Base-by-base conservation (phyloP, 2,797 vertebrate genomes). In the Sardinella longiceps region DNA sequence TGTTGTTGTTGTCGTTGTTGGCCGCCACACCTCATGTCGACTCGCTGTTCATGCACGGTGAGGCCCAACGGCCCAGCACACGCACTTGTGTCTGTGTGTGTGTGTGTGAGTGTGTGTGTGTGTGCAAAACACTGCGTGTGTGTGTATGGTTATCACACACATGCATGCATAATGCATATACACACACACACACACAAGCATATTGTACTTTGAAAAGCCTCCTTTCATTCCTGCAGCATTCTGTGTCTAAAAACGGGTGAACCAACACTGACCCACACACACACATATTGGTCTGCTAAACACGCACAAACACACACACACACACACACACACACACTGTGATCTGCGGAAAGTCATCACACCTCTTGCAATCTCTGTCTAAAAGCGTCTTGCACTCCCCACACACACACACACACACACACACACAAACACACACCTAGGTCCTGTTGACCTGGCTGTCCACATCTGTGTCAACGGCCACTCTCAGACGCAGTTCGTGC, bases 361-460 rank as follows among this genome's bases (percentile, higher is more conserved):
- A 39, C 90, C 90, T 92, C 88, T 87, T 93, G 90, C 92, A 91
- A 92, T 92, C 92, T 94, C 91, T 93, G 92, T 95, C 94, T 95
- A 94, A 94, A 94, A 93, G 94, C 94, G 43, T 3, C 43, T 45
- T 2, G 7, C n/a, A n/a, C n/a, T n/a, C n/a, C n/a, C n/a, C n/a
- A n/a, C n/a, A 4, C 6, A 14, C 63, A 70, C 63, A 70, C 28
- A 70, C 63, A 70, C 63, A 70, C 63, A 70, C 63, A 70, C 63
- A 70, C 28, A 70, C 63, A 70, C 63, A 70, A 28, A 77, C 66
- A 39, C 4, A 74, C 33, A 39, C 66, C 33, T 14, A 39, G 87
- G 90, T 92, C 90, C 89, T 91, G 89, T 89, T 56, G 86, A 77
- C 70, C 70, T 77, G 70, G 15, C 37, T 43, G 70, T 77, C 70